phyloP scores from a whole-genome alignment of 1,140 invertebrate species.

The Triops longicaudatus region DNA sequence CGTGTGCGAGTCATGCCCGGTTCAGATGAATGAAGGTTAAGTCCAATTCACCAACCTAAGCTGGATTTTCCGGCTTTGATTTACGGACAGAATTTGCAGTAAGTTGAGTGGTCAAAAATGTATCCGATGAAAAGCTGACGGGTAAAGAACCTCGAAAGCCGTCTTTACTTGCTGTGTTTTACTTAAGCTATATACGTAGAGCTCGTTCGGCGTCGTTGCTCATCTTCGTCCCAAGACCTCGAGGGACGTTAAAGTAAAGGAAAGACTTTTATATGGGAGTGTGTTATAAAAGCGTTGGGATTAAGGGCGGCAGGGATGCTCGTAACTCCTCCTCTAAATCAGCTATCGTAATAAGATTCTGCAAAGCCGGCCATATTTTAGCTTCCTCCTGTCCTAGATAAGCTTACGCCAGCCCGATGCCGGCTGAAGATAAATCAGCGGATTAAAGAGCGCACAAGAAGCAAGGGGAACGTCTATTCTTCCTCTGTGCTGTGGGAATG shows the following conservation, averaged over 20 bases:
- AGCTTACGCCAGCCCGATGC: slow-evolving; percentile 3
- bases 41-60: no score
- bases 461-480: neutral
- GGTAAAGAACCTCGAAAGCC: no score
- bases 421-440: slow-evolving; percentile 14
- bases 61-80: no score
- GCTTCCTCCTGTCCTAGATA: slow-evolving; percentile 11
- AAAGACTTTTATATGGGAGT: slow-evolving; percentile 9
- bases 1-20: no score
- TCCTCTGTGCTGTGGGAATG: neutral
- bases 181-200: neutral
- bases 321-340: slow-evolving; percentile 11
- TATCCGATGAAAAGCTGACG: no score
- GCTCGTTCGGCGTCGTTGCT: neutral
- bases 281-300: slow-evolving; percentile 15
- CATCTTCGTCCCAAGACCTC: neutral
- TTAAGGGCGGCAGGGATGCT: slow-evolving; percentile 13
- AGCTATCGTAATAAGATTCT: slow-evolving; percentile 15
- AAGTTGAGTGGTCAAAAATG: no score
- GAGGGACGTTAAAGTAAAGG: slow-evolving; percentile 1
- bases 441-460: slow-evolving; percentile 7
- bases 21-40: no score
- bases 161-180: no score
- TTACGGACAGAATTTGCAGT: no score
- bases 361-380: slow-evolving; percentile 7